Percentiles rank a stretch among this genome's conserved stretches.
These are phyloP conservation scores for Rhagium mordax DNA, from an alignment of 2,888 invertebrate species.

Conservation along the genomic window DNA sequence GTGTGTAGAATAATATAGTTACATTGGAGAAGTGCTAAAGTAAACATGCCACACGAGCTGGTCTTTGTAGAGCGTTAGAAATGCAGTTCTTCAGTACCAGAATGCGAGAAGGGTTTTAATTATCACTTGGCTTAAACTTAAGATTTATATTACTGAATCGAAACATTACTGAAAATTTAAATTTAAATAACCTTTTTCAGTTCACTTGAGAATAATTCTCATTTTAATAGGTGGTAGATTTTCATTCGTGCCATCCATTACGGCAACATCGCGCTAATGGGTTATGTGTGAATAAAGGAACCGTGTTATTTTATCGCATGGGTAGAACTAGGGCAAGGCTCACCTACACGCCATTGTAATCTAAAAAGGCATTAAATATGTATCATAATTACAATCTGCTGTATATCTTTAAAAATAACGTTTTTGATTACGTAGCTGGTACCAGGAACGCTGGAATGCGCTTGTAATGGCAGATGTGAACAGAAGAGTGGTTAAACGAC, in stretches of 20 bases:
- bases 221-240: not conserved
- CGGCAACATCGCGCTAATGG: not conserved
- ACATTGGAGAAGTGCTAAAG: too few relatives aligned
- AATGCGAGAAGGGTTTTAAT: too few relatives aligned
- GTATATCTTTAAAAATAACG: slow-evolving; percentile 17
- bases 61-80: too few relatives aligned
- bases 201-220: not conserved
- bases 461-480: not conserved
- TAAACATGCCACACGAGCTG: too few relatives aligned
- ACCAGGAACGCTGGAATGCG: slow-evolving; percentile 28
- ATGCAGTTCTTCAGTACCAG: too few relatives aligned
- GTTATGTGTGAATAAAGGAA: slow-evolving; percentile 9
- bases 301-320: slow-evolving; percentile 32
- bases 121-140: too few relatives aligned
- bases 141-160: too few relatives aligned
- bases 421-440: slow-evolving; percentile 2
- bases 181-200: too few relatives aligned
- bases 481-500: not conserved
- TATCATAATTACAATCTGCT: slow-evolving; percentile 38
- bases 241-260: not conserved
- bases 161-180: too few relatives aligned
- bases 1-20: too few relatives aligned
- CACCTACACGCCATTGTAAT: slow-evolving; percentile 45
- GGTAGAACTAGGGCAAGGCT: slow-evolving; percentile 44
- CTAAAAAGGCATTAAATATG: slow-evolving; percentile 44